Percentiles rank a stretch among this genome's conserved stretches.
phyloP scores from a whole-genome alignment of 2,888 invertebrate genomes.

The Nudaria mundana region DNA sequence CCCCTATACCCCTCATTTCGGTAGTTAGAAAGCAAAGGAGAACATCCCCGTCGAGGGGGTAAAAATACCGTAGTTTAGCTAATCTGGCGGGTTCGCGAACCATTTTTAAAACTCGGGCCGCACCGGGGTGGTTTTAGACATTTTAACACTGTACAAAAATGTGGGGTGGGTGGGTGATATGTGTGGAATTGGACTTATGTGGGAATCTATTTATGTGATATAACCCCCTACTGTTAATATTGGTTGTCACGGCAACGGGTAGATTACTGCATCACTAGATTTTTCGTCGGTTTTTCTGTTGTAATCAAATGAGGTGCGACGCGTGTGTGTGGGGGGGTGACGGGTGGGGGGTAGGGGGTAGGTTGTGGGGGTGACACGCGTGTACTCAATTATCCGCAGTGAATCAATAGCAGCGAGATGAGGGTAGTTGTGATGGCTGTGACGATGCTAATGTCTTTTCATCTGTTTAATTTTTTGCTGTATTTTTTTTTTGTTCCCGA shows the following conservation, averaged over 20 bases:
- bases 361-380: constrained; percentile 65
- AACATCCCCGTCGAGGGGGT: constrained; percentile 54
- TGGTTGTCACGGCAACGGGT: constrained; percentile 71
- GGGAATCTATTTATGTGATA: constrained; percentile 78
- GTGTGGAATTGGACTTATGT: constrained; percentile 77
- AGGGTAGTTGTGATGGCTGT: constrained; percentile 75
- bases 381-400: constrained; percentile 81
- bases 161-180: constrained; percentile 56
- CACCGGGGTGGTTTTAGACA: constrained; percentile 72
- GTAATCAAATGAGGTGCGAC: constrained; percentile 80
- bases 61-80: constrained; percentile 86
- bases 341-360: constrained; percentile 35
- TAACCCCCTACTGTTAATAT: constrained; percentile 71
- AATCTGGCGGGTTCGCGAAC: constrained; percentile 75
- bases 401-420: constrained; percentile 80
- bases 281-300: constrained; percentile 81
- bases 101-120: constrained; percentile 62
- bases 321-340: too few relatives aligned
- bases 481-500: constrained; percentile 9
- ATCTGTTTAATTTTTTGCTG: constrained; percentile 54
- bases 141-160: constrained; percentile 80
- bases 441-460: constrained; percentile 64
- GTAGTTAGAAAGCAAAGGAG: constrained; percentile 67
- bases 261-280: constrained; percentile 80
- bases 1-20: constrained; percentile 64